Conservation (phyloP, 2,113 vertebrate species). For the Salminus brasiliensis region DNA sequence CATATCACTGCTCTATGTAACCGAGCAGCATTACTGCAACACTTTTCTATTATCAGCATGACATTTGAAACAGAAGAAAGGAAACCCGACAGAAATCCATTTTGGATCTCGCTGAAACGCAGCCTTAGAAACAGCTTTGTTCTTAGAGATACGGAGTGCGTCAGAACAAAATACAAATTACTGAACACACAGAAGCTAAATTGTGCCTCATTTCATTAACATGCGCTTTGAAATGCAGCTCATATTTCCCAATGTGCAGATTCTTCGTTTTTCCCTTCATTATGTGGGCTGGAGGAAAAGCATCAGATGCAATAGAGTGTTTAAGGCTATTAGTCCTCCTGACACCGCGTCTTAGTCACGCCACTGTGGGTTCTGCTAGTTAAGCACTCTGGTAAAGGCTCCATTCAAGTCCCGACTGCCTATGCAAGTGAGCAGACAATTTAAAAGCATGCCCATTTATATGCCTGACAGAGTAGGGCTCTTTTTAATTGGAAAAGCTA, state of each 20-base stretch:
- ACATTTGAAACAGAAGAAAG: constrained; percentile 15
- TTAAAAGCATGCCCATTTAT: constrained; percentile 62
- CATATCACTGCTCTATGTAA: background rate
- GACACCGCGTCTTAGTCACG: constrained; percentile 71
- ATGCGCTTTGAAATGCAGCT: constrained; percentile 53
- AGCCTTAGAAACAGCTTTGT: background rate
- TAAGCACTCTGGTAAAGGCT: constrained; percentile 69
- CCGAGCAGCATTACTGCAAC: background rate
- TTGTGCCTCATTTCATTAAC: constrained; percentile 13
- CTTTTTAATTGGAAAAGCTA: constrained; percentile 72
- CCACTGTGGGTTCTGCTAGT: constrained; percentile 69
- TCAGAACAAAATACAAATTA: background rate
- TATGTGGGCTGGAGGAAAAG: constrained; percentile 68
- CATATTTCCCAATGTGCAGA: constrained; percentile 59
- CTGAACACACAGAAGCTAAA: constrained; percentile 15
- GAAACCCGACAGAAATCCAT: background rate
- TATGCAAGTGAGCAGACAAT: constrained; percentile 52
- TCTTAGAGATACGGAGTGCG: background rate
- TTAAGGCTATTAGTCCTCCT: constrained; percentile 74
- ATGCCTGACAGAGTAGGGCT: constrained; percentile 55
- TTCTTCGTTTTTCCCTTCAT: constrained; percentile 64
- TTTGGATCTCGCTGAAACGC: background rate
- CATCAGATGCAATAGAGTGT: constrained; percentile 75
- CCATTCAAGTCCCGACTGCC: constrained; percentile 50
- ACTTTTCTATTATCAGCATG: background rate